These are phyloP conservation scores for Rhorus exstirpatorius DNA, from an alignment of 2,888 invertebrate species.

Conservation along the genomic window DNA sequence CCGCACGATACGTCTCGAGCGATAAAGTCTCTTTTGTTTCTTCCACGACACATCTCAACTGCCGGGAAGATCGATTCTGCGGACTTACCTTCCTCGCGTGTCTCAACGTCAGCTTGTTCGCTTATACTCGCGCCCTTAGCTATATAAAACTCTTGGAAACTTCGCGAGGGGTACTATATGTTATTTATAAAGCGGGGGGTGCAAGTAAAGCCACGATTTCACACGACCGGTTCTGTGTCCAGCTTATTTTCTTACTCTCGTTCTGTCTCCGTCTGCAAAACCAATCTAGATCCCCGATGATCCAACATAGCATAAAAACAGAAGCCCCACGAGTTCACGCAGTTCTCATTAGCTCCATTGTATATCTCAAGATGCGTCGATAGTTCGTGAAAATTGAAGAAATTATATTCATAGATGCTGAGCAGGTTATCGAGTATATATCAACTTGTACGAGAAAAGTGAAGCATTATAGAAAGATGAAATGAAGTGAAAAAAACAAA, in stretches of 20 bases:
- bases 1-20: constrained; percentile 41
- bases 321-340: background rate
- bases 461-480: background rate
- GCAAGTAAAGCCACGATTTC: background rate
- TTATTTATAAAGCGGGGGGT: constrained; percentile 29
- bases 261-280: background rate
- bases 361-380: background rate
- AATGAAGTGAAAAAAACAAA: background rate
- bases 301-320: background rate
- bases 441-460: constrained; percentile 10
- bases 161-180: constrained; percentile 22
- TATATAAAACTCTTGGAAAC: background rate
- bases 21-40: constrained; percentile 61
- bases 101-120: background rate
- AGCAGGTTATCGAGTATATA: background rate
- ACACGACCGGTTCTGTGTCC: no score
- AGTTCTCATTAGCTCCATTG: no score
- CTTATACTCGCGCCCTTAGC: constrained; percentile 17
- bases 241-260: background rate
- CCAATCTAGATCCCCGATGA: constrained; percentile 14
- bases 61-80: constrained; percentile 18
- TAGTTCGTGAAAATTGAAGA: constrained; percentile 35
- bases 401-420: no score
- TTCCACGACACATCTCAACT: constrained; percentile 37
- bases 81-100: constrained; percentile 37